Evolutionary conservation across 2,888 invertebrate genomes (phyloP).

Genomic region (Belgica antarctica): DNA sequence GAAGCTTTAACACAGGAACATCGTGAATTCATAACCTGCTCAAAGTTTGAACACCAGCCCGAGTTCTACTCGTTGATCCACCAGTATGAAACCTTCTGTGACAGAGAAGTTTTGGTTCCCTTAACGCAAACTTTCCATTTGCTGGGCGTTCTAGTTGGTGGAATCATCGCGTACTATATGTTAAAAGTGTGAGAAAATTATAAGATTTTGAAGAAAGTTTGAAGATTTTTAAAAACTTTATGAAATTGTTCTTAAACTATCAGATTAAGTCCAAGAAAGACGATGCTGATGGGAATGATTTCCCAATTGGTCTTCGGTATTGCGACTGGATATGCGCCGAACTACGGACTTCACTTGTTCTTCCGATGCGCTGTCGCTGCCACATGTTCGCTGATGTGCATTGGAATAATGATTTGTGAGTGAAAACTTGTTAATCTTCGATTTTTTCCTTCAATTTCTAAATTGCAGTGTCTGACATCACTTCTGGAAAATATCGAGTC

Average conservation of each 20-base stretch:
- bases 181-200: constrained; percentile 52
- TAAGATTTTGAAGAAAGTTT: constrained; percentile 36
- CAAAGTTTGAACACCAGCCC: constrained; percentile 52
- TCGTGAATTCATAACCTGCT: constrained; percentile 49
- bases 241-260: not conserved
- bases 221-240: not conserved
- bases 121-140: constrained; percentile 57
- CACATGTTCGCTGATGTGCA: constrained; percentile 56
- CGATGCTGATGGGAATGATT: constrained; percentile 56
- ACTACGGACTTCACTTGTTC: constrained; percentile 55
- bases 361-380: constrained; percentile 56
- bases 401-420: constrained; percentile 55
- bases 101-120: constrained; percentile 55
- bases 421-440: not conserved
- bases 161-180: constrained; percentile 54
- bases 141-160: constrained; percentile 57
- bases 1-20: constrained; percentile 45
- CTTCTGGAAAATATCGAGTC: constrained; percentile 54
- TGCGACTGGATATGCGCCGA: constrained; percentile 54
- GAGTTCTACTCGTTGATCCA: constrained; percentile 54
- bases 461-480: constrained; percentile 54
- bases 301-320: constrained; percentile 55
- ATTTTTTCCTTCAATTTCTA: not conserved
- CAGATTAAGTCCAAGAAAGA: constrained; percentile 55
- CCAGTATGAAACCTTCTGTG: constrained; percentile 57